A percentile compares a stretch with the other conserved stretches of the same genome.
Evolutionary conservation across 2,113 vertebrate genomes (phyloP).

Genomic region (Cyprinodon variegatus): DNA sequence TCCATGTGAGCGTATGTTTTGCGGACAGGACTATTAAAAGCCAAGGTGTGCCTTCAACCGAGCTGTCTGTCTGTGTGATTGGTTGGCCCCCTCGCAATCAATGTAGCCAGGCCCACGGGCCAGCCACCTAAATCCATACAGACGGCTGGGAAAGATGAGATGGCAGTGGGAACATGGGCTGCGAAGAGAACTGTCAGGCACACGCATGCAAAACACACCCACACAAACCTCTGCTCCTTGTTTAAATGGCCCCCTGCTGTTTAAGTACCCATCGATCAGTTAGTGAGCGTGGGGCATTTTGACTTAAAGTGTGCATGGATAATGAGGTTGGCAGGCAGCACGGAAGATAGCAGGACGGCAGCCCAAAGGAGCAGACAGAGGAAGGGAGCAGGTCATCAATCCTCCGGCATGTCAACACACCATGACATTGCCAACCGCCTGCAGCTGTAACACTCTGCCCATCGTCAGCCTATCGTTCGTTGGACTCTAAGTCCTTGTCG

Average conservation of each 20-base stretch:
- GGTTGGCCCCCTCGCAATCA: conserved; percentile 69
- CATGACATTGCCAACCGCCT: conserved; percentile 65
- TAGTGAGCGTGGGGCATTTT: conserved; percentile 64
- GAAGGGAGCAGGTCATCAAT: conserved; percentile 55
- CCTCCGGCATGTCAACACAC: conserved; percentile 43
- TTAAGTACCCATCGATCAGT: conserved; percentile 69
- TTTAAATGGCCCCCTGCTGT: conserved; percentile 56
- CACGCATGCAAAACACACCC: conserved; percentile 15
- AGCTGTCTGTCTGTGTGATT: conserved; percentile 73
- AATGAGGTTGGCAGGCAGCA: conserved; percentile 63
- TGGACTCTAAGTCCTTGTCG: conserved; percentile 50
- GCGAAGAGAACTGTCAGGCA: conserved; percentile 33
- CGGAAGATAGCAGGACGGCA: conserved; percentile 51
- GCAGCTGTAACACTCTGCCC: conserved; percentile 44
- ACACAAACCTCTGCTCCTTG: conserved; percentile 19
- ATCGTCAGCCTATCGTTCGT: conserved; percentile 23
- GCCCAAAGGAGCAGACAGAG: conserved; percentile 48
- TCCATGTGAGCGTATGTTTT: conserved; percentile 31
- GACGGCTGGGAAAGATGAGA: conserved; percentile 61
- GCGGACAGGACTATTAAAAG: conserved; percentile 57
- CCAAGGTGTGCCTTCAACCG: conserved; percentile 63
- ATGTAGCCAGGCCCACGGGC: conserved; percentile 64
- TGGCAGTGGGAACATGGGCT: conserved; percentile 35
- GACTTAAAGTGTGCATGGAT: conserved; percentile 70
- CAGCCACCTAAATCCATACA: conserved; percentile 68